Conservation (phyloP, 2,797 vertebrate species). For the Chrysocyon brachyurus region DNA sequence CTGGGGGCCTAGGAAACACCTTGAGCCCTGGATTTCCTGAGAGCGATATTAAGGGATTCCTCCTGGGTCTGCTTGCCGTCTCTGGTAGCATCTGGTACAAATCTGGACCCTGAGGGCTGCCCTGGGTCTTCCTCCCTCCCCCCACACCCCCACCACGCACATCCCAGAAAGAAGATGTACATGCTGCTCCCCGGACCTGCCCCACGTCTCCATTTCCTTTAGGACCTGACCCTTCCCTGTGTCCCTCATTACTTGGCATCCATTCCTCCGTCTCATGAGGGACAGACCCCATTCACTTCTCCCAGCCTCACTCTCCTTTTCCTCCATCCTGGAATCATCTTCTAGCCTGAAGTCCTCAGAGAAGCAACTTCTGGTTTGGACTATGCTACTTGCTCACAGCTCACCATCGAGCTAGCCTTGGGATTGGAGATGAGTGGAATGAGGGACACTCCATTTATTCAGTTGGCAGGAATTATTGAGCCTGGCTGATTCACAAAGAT, state of each 20-base stretch:
- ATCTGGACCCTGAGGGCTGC: not conserved
- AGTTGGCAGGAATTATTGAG: constrained; percentile 10
- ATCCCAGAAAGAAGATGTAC: not conserved
- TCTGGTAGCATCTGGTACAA: not conserved
- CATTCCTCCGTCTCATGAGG: not conserved
- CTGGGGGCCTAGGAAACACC: constrained; percentile 6
- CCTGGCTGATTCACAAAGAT: not conserved
- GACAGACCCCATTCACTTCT: not conserved
- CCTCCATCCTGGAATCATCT: not conserved
- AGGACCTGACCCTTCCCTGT: not conserved
- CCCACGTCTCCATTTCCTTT: not conserved
- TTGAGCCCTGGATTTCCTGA: constrained; percentile 60
- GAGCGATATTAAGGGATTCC: not conserved
- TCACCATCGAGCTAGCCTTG: not conserved
- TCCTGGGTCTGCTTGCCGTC: not conserved
- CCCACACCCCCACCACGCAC: no score
- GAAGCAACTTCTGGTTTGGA: not conserved
- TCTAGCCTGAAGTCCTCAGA: not conserved
- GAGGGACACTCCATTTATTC: not conserved
- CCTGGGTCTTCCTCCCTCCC: not conserved
- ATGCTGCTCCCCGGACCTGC: not conserved
- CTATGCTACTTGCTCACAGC: not conserved
- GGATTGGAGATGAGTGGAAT: not conserved
- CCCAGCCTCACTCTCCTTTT: not conserved
- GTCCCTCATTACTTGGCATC: not conserved